Evolutionary conservation across 2,888 invertebrate species (phyloP), one percentile per base, ranked within the genome.

Genomic region (Temnothorax unifasciatus): DNA sequence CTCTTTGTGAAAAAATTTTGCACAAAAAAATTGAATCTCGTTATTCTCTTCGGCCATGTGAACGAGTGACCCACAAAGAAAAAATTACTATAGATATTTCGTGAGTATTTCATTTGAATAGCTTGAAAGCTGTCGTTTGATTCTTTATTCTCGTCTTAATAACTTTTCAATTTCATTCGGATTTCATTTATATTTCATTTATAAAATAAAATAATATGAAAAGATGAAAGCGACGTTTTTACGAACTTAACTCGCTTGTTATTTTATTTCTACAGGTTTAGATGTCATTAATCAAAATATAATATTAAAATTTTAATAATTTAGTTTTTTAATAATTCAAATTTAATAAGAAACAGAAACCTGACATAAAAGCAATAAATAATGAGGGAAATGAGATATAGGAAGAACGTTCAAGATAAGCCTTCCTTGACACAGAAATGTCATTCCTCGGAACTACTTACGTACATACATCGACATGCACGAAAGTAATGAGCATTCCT

Each of bases 401-500:
- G 38, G n/a, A 71, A 59, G 57, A 71, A 71, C 9, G 15, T 54
- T 13, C 29, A 11, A 52, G 44, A 18, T 52, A 29, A 47, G 34
- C 18, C 13, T 73, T 50, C 13, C 47, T 61, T 41, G 73, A 73
- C 73, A 21, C 25, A 73, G 73, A 73, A 73, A 81, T 81, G 79
- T 81, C 73, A 81, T 73, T 81, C 25, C 79, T 81, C 50, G 47
- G 18, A 81, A 73, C 21, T 71, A 71, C 50, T 81, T 61, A 47
- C 38, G 21, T 47, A 47, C 29, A n/a, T 59, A 44, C 54, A 21
- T 59, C 79, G 21, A 69, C 47, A 21, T 69, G 47, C 21, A 13
- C 47, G 38, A 73, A 69, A 59, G 73, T 81, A 73, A 81, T 61
- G 71, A 81, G 63, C 82, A 82, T 76, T 82, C 77, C 76, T 64